Percentiles rank a stretch among this genome's conserved stretches.
phyloP scores from a whole-genome alignment of 2,797 vertebrate genomes.

The Sparus aurata region DNA sequence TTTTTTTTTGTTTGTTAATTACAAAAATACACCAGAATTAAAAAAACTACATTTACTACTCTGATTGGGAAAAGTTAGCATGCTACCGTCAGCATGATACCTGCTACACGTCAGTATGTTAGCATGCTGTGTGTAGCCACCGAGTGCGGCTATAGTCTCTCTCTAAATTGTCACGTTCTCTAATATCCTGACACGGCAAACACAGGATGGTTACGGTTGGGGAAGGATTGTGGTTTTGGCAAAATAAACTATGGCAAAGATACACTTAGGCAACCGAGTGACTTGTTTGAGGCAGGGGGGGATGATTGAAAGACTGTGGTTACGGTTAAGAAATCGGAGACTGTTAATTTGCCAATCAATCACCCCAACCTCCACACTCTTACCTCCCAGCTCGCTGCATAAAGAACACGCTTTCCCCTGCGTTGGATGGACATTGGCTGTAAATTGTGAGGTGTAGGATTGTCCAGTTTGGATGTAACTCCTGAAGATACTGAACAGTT shows the following conservation, averaged over 20 bases:
- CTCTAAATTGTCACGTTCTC: too few relatives aligned
- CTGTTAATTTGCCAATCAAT: not conserved
- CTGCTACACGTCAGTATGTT: too few relatives aligned
- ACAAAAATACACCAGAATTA: too few relatives aligned
- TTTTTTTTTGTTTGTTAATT: too few relatives aligned
- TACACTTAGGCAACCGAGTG: not conserved
- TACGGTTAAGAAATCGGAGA: not conserved
- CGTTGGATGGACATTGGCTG: not conserved
- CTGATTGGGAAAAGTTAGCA: too few relatives aligned
- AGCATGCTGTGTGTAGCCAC: too few relatives aligned
- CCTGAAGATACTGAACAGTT: not conserved
- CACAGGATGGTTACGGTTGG: too few relatives aligned
- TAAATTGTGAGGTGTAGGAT: not conserved
- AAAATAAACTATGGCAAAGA: not conserved
- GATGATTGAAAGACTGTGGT: not conserved
- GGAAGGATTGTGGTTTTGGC: too few relatives aligned
- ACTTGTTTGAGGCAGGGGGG: not conserved
- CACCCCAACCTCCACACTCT: not conserved
- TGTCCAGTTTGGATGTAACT: not conserved
- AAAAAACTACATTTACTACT: too few relatives aligned
- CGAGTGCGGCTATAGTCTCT: too few relatives aligned
- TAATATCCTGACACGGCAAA: too few relatives aligned
- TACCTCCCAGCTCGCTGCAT: not conserved
- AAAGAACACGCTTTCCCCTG: not conserved
- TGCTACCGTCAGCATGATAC: too few relatives aligned